A percentile compares a stretch with the other conserved stretches of the same genome.
Conservation (phyloP, 1,140 invertebrate species). For the Odontomachus brunneus region DNA sequence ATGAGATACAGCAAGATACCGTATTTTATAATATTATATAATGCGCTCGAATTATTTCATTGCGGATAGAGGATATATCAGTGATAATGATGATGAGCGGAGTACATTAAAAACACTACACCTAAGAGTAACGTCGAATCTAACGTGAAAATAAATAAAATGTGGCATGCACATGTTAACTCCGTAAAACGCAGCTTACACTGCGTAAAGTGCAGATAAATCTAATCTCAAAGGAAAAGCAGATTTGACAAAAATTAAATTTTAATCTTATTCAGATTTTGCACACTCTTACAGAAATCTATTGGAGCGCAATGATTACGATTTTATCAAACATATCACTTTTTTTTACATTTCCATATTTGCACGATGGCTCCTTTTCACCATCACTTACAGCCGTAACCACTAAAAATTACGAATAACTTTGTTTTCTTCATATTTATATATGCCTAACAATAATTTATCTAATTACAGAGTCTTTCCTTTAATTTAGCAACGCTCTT, state of each 20-base stretch:
- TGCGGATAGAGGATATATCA: not conserved
- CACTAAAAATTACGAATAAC: too few relatives aligned
- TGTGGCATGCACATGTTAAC: conserved; percentile 2
- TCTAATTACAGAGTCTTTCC: conserved; percentile 6
- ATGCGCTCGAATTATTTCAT: not conserved
- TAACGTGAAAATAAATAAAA: conserved; percentile 51
- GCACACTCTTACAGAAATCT: too few relatives aligned
- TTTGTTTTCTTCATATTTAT: too few relatives aligned
- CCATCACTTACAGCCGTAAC: too few relatives aligned
- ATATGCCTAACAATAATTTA: conserved; percentile 18
- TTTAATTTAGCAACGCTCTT: not conserved
- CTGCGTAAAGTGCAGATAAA: not conserved
- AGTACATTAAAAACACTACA: conserved; percentile 35
- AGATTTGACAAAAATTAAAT: conserved; percentile 6
- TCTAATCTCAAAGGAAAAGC: conserved; percentile 29
- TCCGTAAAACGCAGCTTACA: not conserved
- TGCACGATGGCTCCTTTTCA: too few relatives aligned
- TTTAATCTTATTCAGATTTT: not conserved
- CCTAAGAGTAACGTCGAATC: conserved; percentile 16
- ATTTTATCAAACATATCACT: too few relatives aligned
- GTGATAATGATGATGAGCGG: not conserved
- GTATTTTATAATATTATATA: not conserved
- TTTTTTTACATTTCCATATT: too few relatives aligned
- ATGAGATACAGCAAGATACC: not conserved
- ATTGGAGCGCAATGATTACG: too few relatives aligned